Evolutionary conservation across 30 jellyfish, hydroid and myxozoan genomes (phyloP).

Genomic region (Cassiopea xamachana): DNA sequence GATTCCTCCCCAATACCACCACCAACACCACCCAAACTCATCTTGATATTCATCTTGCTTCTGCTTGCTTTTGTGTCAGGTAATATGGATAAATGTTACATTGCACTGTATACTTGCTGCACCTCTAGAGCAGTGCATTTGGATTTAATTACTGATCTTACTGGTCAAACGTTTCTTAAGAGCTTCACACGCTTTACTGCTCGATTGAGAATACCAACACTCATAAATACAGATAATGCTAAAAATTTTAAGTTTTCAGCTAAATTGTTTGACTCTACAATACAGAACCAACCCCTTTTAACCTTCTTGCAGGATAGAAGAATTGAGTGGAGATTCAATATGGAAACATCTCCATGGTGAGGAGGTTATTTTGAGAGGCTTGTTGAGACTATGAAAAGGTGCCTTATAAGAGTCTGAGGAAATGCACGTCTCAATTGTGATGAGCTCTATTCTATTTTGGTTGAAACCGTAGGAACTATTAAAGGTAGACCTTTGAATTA

Average conservation of each 20-base stretch:
- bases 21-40: no score
- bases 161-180: neutral
- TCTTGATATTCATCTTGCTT: no score
- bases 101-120: constrained; percentile 38
- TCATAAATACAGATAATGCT: constrained; percentile 19
- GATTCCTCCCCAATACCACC: no score
- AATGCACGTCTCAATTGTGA: no score
- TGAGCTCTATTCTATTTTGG: neutral
- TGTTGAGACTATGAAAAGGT: no score
- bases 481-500: constrained; percentile 21
- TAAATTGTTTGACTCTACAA: no score
- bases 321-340: no score
- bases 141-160: constrained; percentile 27
- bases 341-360: no score
- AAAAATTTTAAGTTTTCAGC: neutral
- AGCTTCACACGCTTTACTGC: constrained; percentile 1
- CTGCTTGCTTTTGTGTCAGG: neutral
- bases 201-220: constrained; percentile 18
- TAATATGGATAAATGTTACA: constrained; percentile 31
- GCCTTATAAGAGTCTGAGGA: no score
- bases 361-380: no score
- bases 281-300: no score
- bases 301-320: no score
- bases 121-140: constrained; percentile 57
- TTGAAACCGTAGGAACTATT: constrained; percentile 7